phyloP scores from a whole-genome alignment of 2,888 invertebrate species.

The Acronicta leporina region DNA sequence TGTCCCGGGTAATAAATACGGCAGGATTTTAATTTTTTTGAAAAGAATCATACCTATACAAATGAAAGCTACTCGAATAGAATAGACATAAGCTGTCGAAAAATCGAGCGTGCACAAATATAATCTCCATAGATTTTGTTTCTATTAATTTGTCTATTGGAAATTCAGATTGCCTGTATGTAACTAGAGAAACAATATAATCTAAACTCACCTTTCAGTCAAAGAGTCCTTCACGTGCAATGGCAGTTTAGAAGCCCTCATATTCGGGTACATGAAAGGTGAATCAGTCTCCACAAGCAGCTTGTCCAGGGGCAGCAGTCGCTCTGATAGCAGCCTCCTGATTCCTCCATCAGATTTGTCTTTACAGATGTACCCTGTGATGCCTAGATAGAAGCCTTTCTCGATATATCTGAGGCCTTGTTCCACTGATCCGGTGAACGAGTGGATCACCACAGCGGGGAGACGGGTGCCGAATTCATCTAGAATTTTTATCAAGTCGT shows the following conservation, averaged over 20 bases:
- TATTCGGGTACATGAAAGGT: slow-evolving; percentile 98
- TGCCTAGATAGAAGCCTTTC: slow-evolving; percentile 95
- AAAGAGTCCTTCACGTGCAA: slow-evolving; percentile 95
- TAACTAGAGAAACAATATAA: background rate
- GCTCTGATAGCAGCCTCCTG: slow-evolving; percentile 94
- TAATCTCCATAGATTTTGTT: no score
- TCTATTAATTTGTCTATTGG: no score
- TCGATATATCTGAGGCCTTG: slow-evolving; percentile 94
- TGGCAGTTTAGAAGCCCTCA: slow-evolving; percentile 97
- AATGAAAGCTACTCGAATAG: no score
- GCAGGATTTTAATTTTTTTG: no score
- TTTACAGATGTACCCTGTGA: slow-evolving; percentile 94
- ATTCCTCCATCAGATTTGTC: slow-evolving; percentile 98
- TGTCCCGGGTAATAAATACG: background rate
- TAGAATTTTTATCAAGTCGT: slow-evolving; percentile 93
- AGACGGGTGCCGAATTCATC: slow-evolving; percentile 84
- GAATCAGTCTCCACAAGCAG: slow-evolving; percentile 97
- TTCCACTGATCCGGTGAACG: slow-evolving; percentile 96
- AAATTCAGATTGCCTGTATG: no score
- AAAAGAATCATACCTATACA: no score
- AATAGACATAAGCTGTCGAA: no score
- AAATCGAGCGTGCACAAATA: no score
- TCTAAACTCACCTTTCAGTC: slow-evolving; percentile 92
- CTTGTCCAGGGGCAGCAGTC: slow-evolving; percentile 94
- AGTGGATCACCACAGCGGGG: slow-evolving; percentile 96